Conservation (phyloP, 92 coral and sea anemone genomes). For the Porites divaricata region DNA sequence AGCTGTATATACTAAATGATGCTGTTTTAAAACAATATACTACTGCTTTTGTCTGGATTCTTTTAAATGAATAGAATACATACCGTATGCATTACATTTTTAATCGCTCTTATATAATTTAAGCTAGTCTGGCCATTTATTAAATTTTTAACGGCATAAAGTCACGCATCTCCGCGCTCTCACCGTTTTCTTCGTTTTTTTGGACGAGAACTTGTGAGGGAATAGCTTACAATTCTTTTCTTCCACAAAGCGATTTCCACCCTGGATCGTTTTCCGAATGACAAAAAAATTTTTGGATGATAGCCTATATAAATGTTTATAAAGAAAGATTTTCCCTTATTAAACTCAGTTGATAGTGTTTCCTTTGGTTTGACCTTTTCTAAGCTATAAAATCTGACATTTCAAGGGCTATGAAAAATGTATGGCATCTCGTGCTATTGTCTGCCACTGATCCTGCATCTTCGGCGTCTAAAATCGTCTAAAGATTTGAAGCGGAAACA, state of each 20-base stretch:
- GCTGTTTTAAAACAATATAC: slow-evolving; percentile 16
- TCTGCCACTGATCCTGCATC: no score
- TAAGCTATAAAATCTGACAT: neutral
- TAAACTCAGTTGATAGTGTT: neutral
- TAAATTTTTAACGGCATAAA: no score
- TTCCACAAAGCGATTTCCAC: no score
- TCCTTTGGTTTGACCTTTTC: slow-evolving; percentile 1
- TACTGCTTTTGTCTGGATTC: neutral
- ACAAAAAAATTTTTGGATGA: neutral
- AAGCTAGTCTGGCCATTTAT: neutral
- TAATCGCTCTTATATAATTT: neutral
- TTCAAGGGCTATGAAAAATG: neutral
- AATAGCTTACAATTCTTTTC: no score
- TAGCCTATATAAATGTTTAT: neutral
- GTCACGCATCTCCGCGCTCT: neutral
- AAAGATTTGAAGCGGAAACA: no score
- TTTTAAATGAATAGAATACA: neutral
- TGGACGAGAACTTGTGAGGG: neutral
- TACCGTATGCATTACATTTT: neutral
- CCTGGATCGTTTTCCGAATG: neutral
- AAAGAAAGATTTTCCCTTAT: neutral
- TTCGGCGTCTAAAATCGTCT: no score
- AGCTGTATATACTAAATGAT: neutral
- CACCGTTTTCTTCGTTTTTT: neutral
- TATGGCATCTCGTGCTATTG: neutral